Base-by-base conservation (phyloP, 2,888 invertebrate genomes). In the Linnaemya tessellans region DNA sequence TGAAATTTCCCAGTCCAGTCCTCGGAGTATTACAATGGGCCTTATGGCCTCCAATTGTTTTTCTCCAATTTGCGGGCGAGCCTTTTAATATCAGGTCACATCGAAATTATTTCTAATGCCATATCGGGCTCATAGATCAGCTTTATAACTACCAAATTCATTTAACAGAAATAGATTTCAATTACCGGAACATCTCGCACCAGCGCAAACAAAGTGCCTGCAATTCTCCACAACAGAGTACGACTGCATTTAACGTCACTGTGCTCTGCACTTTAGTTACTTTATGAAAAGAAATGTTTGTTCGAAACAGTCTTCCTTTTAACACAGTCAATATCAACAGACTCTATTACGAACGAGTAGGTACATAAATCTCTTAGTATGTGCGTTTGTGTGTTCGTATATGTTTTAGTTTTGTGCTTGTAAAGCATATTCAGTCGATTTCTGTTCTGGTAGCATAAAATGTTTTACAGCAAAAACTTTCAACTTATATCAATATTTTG, bases 401-500 rank as follows among this genome's bases (percentile, higher is more conserved):
- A 15, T 15, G 5, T 30, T 30, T 56, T 25, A 56, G 15, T 56
- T 56, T 56, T 25, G n/a, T n/a, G n/a, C 10, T 11, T 30, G 30
- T 49, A 65, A 22, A 51, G 35, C n/a, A 38, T 60, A 38, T 18
- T 18, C 18, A 38, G 10, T 51, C 41, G 22, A 25, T 68, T 70
- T 38, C n/a, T 54, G 18, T 43, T 58, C 58, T n/a, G n/a, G 56
- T 20, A 58, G 8, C 56, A n/a, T 54, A 25, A 54, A 56, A 65
- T 51, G 22, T 65, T 51, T 0, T 2, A 54, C 54, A 64, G 10
- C 4, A 41, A 58, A 64, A 38, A 43, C 35, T 22, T 20, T 41
- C 18, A 51, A 51, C 25, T 20, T 70, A 56, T 62, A 64, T 71
- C 79, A 79, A 79, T 71, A 70, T 64, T 79, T 79, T 49, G 1